These are phyloP conservation scores for Tethya wilhelma DNA, from an alignment of 37 sponge, comb jelly and placozoan species.

Conservation along the genomic window DNA sequence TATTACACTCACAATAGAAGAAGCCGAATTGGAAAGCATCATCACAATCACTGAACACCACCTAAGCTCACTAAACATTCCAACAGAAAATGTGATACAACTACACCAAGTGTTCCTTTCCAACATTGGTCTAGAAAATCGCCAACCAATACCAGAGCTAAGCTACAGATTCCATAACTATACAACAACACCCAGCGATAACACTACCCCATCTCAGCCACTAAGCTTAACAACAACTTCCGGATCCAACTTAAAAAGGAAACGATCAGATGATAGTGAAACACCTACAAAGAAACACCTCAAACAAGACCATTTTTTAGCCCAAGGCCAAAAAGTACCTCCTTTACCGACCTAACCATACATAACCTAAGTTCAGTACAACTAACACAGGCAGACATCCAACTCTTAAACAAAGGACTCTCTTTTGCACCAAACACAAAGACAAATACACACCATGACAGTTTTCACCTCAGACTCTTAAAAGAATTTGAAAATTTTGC, in stretches of 20 bases:
- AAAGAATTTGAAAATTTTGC: neutral
- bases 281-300: neutral
- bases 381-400: neutral
- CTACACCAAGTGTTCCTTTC: neutral
- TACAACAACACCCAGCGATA: neutral
- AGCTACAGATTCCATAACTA: neutral
- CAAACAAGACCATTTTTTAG: slow-evolving; percentile 24
- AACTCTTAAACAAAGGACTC: slow-evolving; percentile 8
- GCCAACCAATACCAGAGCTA: neutral
- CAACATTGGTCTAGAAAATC: neutral
- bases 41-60: neutral
- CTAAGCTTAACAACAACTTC: neutral
- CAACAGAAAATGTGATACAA: neutral
- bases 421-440: slow-evolving; percentile 16
- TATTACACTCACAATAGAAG: neutral
- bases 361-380: slow-evolving; percentile 6
- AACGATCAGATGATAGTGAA: neutral
- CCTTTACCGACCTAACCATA: neutral
- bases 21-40: neutral
- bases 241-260: neutral
- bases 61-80: neutral
- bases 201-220: neutral
- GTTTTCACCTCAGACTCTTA: neutral
- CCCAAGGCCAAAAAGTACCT: neutral
- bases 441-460: too few relatives aligned